Evolutionary conservation across 2,888 invertebrate genomes (phyloP).

Genomic region (Phengaris arion): DNA sequence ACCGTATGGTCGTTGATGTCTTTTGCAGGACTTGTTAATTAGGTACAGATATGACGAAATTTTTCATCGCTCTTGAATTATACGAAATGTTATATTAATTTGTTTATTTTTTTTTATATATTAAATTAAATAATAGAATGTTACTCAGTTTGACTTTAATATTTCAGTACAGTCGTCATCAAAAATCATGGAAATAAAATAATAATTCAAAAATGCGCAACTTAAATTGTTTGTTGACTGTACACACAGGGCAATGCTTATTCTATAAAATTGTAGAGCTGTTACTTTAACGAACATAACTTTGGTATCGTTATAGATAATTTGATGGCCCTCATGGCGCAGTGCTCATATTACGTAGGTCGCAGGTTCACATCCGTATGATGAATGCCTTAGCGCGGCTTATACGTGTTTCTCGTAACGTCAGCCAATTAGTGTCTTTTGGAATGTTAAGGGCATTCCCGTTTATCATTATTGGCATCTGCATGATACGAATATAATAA

Average conservation of each 20-base stretch:
- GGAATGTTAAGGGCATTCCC: slow-evolving; percentile 4
- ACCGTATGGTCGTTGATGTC: slow-evolving; percentile 55
- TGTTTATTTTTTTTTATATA: background rate
- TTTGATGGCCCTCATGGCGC: background rate
- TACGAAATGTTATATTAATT: background rate
- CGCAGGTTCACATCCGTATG: background rate
- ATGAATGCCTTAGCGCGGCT: background rate
- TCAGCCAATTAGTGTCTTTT: slow-evolving; percentile 1
- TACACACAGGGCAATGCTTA: slow-evolving; percentile 8
- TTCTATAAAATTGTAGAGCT: background rate
- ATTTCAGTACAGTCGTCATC: no score
- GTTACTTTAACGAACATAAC: background rate
- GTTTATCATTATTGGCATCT: background rate
- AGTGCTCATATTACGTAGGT: background rate
- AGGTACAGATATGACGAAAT: background rate
- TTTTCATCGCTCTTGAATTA: background rate
- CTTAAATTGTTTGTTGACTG: background rate
- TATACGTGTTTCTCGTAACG: background rate
- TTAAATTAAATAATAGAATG: no score
- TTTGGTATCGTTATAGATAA: slow-evolving; percentile 4
- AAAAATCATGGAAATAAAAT: background rate
- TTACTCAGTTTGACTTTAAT: no score
- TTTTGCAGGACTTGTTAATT: slow-evolving; percentile 46
- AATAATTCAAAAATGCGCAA: background rate
- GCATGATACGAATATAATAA: background rate